Conservation (phyloP, 53 echinoderm and acorn worm genomes). For the Echinometra lucunter region DNA sequence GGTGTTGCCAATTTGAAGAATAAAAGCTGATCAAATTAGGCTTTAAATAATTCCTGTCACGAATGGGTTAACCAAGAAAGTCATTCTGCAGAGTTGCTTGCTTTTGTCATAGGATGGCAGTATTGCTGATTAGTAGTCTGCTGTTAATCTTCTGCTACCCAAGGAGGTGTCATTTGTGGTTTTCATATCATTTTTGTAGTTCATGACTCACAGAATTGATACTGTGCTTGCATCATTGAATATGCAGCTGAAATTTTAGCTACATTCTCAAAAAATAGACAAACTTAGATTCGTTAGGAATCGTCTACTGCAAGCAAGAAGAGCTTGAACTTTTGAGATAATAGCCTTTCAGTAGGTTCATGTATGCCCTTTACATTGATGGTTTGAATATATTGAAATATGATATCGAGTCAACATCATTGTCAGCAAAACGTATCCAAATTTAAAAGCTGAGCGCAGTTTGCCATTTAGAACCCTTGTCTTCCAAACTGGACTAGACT, state of each 20-base stretch:
- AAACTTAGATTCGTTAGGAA: neutral
- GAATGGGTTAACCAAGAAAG: too few species aligned
- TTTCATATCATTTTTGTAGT: neutral
- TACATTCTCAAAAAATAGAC: too few species aligned
- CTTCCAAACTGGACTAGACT: neutral
- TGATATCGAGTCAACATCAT: neutral
- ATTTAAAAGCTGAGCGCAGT: too few species aligned
- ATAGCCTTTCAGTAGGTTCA: neutral
- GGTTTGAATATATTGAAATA: too few species aligned
- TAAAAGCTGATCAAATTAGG: too few species aligned
- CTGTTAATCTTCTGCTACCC: neutral
- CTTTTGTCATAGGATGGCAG: too few species aligned
- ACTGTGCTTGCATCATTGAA: neutral
- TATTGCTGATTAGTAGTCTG: constrained; percentile 34
- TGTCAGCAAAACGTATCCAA: too few species aligned
- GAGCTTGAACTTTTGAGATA: neutral
- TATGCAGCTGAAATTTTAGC: neutral
- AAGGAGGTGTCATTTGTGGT: neutral
- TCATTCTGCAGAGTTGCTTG: too few species aligned
- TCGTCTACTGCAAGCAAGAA: neutral
- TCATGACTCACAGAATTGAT: neutral
- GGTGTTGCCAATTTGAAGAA: too few species aligned
- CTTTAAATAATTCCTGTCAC: too few species aligned
- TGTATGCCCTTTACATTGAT: neutral
- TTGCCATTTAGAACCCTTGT: neutral